Evolutionary conservation across 1,140 invertebrate genomes (phyloP), one percentile per base, ranked within the genome.

Genomic region (Brachionus sp.): DNA sequence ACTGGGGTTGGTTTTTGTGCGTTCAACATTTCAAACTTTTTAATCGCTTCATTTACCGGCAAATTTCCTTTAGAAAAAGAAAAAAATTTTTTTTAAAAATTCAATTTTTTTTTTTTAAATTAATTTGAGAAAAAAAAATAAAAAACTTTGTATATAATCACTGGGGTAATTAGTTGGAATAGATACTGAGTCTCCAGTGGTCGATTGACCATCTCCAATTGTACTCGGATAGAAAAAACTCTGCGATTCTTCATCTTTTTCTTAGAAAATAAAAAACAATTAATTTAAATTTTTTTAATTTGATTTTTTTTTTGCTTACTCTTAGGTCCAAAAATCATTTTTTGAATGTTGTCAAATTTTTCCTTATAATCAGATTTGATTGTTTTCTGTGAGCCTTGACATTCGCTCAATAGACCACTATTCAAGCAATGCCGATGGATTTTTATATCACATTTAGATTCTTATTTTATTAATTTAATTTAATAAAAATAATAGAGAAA

Each of bases 331-430:
- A 70, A 70, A 39, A 70, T 39, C 66, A 80, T 80, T 44, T 80
- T 80, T 62, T 80, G 77, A 66, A 80, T 62, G 37, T 23, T 78
- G 37, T 80, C 77, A 23, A 80, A 66, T 19, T 80, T 80, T 33
- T 80, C 77, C 39, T 80, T 80, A 12, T 80, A 80, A 19, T 80
- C 77, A 4, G 77, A 62, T 66, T 80, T 80, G 4, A 80, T 80
- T 42, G 44, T 78, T 19, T 80, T 80, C 39, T 57, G 50, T 3
- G 77, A 62, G 33, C 77, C 77, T 33, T 57, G 62, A 37, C 77
- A 80, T n/a, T 80, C 77, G 33, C 57, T 23, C 9, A 39, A 35
- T 0, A 35, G 0, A 6, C 35, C 62, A 10, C 25, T 0, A 39
- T 37, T 19, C 9, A 80, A 10, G 42, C 77, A 80, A 16, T 66